phyloP scores from a whole-genome alignment of 2,888 invertebrate species.

The Himalopsyche anomala region DNA sequence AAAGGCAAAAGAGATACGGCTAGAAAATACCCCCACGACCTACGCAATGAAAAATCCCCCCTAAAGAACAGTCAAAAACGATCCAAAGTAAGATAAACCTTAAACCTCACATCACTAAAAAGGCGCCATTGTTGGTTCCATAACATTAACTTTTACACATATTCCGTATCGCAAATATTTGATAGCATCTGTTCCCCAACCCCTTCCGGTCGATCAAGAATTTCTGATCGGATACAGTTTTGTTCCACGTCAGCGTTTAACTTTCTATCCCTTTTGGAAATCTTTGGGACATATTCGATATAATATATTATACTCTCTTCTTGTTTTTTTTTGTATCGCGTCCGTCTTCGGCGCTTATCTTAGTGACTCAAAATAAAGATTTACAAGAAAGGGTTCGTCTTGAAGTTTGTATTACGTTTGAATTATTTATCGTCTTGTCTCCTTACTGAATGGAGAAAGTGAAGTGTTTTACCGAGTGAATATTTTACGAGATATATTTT shows the following conservation, averaged over 20 bases:
- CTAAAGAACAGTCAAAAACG: conserved; percentile 19
- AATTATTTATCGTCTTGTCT: too few species aligned
- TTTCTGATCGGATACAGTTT: conserved; percentile 38
- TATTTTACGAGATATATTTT: too few species aligned
- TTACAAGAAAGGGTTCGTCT: not conserved
- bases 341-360: not conserved
- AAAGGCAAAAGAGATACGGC: too few species aligned
- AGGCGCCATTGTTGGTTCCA: conserved; percentile 31
- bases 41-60: not conserved
- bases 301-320: conserved; percentile 7
- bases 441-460: too few species aligned
- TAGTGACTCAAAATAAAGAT: not conserved
- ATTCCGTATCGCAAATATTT: conserved; percentile 40
- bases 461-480: too few species aligned
- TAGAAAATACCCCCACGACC: not conserved
- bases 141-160: conserved; percentile 40
- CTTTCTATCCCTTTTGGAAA: conserved; percentile 39
- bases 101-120: conserved; percentile 38
- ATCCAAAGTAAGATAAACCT: conserved; percentile 7
- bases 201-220: conserved; percentile 43
- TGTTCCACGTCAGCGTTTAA: conserved; percentile 30
- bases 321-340: not conserved
- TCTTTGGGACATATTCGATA: conserved; percentile 17
- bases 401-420: not conserved
- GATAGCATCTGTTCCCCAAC: conserved; percentile 32